phyloP scores from a whole-genome alignment of 2,113 vertebrate species.

The Ceyx margarethae region DNA sequence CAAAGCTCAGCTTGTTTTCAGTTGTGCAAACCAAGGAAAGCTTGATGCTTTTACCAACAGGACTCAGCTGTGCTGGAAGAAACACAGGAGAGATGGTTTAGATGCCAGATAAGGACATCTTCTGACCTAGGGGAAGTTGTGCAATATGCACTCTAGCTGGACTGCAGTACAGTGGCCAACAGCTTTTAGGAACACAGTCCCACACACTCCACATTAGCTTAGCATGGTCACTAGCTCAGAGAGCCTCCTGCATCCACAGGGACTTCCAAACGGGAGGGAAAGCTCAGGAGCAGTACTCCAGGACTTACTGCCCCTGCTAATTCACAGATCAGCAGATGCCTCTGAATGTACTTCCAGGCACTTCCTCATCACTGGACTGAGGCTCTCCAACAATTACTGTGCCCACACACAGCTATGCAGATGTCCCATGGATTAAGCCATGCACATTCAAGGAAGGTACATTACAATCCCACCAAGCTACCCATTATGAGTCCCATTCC shows the following conservation, averaged over 20 bases:
- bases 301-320: neutral
- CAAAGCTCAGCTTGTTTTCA: neutral
- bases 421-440: neutral
- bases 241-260: neutral
- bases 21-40: neutral
- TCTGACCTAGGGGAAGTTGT: slow-evolving; percentile 26
- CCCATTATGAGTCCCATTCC: neutral
- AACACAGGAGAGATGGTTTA: slow-evolving; percentile 21
- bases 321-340: neutral
- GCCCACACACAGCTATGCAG: neutral
- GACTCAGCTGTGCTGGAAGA: slow-evolving; percentile 13
- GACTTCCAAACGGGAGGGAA: neutral
- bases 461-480: neutral
- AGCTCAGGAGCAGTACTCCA: neutral
- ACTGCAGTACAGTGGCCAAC: neutral
- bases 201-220: neutral
- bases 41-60: neutral
- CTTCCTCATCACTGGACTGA: neutral
- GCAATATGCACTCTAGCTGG: neutral
- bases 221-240: neutral
- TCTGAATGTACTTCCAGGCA: neutral
- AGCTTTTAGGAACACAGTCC: neutral
- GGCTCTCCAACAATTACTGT: neutral
- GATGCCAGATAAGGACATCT: slow-evolving; percentile 29
- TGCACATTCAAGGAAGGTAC: neutral